Evolutionary conservation across 2,888 invertebrate genomes (phyloP), one percentile per base, ranked within the genome.

Genomic region (Amphiduros pacificus): DNA sequence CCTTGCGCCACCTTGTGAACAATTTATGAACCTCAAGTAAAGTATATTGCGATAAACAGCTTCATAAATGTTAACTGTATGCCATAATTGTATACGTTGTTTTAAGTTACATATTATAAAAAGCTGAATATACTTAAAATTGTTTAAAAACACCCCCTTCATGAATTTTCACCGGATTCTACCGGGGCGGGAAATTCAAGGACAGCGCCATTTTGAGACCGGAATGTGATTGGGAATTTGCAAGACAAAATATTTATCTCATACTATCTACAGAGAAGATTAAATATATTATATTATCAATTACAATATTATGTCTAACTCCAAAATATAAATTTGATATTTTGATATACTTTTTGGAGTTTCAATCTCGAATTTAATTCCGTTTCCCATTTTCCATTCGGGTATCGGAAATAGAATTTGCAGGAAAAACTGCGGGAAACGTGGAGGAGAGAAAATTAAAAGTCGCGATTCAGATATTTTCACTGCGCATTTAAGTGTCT

Each of bases 351-450:
- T n/a, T n/a, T n/a, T n/a, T n/a, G n/a, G n/a, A n/a, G n/a, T n/a
- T n/a, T n/a, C n/a, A n/a, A n/a, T n/a, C n/a, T n/a, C n/a, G n/a
- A n/a, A n/a, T n/a, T n/a, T n/a, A n/a, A n/a, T n/a, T n/a, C n/a
- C n/a, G n/a, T n/a, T n/a, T n/a, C n/a, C n/a, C n/a, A n/a, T 20
- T 31, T 17, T 14, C 54, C 54, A 2, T 2, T 32, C 54, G 54
- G 36, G 14, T 20, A 31, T 32, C 54, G 2, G 20, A 17, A 24
- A 5, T 55, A 17, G 26, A 40, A 40, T 55, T 28, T 27, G 36
- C 41, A 20, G 36, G 27, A 22, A 24, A 55, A 55, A 55, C 55
- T 55, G 55, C 55, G 55, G 55, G 55, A 55, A 55, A 55, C 40
- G 26, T 41, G 32, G 28, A 31, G 32, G 20, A 48, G 9, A 9